Evolutionary conservation across 2,797 vertebrate species (phyloP).

Genomic region (Okamejei kenojei): DNA sequence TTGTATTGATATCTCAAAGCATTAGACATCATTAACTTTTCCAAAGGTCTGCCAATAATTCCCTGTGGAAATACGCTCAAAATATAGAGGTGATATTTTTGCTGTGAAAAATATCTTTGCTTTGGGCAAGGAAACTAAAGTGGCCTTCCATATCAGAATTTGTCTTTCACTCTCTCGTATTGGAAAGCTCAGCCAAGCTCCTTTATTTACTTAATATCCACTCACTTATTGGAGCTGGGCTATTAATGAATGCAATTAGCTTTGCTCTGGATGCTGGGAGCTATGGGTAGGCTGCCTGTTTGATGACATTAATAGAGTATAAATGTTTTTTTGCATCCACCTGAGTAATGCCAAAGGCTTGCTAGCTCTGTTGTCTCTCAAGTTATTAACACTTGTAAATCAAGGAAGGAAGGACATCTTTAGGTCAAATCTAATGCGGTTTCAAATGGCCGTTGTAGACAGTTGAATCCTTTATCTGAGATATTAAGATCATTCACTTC

Average conservation of each 20-base stretch:
- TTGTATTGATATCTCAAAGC: conserved; percentile 20
- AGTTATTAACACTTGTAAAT: background rate
- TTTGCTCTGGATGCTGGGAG: background rate
- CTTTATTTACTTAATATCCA: background rate
- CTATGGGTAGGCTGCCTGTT: background rate
- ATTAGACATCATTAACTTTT: conserved; percentile 14
- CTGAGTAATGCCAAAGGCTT: background rate
- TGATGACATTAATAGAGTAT: background rate
- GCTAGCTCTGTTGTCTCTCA: background rate
- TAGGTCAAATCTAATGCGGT: background rate
- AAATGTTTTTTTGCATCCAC: background rate
- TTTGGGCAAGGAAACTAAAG: background rate
- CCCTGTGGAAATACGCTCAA: background rate
- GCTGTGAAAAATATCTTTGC: background rate
- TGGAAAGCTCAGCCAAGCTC: background rate
- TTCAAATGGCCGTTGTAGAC: background rate
- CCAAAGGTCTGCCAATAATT: background rate
- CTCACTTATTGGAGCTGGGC: background rate
- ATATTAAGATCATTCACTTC: background rate
- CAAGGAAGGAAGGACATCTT: background rate
- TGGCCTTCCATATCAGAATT: background rate
- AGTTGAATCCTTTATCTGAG: background rate
- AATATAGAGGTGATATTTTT: background rate
- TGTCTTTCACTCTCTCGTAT: background rate
- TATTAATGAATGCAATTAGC: background rate